These are phyloP conservation scores for Redunca redunca DNA, from an alignment of 2,113 vertebrate species.

Conservation along the genomic window DNA sequence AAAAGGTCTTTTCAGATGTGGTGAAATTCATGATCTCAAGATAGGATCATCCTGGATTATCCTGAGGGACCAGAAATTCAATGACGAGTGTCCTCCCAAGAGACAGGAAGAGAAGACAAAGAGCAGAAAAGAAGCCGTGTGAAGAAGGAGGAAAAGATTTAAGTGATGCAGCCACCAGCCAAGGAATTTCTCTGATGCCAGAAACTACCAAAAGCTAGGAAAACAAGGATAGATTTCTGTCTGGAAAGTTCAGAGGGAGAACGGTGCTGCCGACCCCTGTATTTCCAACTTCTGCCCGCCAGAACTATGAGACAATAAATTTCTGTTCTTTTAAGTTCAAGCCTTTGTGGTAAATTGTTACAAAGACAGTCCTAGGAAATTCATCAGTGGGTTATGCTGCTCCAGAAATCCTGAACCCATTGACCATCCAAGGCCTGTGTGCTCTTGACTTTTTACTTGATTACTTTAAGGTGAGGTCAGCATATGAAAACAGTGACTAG, in stretches of 20 bases:
- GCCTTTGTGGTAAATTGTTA: not conserved
- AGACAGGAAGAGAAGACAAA: not conserved
- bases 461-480: slow-evolving; percentile 31
- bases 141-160: not conserved
- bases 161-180: not conserved
- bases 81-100: not conserved
- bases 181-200: not conserved
- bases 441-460: not conserved
- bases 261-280: not conserved
- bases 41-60: not conserved
- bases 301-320: not conserved
- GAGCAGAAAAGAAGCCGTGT: not conserved
- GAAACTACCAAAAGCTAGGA: not conserved
- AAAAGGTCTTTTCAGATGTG: not conserved
- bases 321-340: not conserved
- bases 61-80: not conserved
- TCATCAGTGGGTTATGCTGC: not conserved
- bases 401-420: not conserved
- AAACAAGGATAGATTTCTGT: not conserved
- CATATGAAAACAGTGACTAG: slow-evolving; percentile 19
- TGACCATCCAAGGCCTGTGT: not conserved
- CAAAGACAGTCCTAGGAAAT: not conserved
- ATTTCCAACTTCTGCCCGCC: not conserved
- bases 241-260: not conserved
- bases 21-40: not conserved